Evolutionary conservation across 2,888 invertebrate genomes (phyloP).

Genomic region (Oscheius sp.): DNA sequence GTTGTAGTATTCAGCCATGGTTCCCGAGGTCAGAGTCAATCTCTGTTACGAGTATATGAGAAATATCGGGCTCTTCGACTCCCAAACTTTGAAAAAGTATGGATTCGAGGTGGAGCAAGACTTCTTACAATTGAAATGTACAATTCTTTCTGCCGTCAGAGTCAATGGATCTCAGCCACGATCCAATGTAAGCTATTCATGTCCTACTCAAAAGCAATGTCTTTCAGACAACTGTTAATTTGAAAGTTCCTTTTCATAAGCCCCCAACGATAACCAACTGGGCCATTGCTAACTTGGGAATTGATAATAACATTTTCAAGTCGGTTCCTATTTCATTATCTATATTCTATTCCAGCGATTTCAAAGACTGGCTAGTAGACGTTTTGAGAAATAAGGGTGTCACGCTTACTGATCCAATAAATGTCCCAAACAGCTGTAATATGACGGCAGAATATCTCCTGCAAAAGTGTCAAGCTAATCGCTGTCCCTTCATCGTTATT

Average conservation of each 20-base stretch:
- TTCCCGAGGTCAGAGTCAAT: not conserved
- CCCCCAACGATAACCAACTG: not conserved
- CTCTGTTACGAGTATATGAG: constrained; percentile 11
- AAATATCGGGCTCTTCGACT: not conserved
- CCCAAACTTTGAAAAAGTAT: not conserved
- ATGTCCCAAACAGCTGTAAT: not conserved
- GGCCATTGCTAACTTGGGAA: constrained; percentile 10
- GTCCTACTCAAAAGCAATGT: too few species aligned
- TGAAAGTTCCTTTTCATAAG: not conserved
- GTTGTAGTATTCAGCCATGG: constrained; percentile 13
- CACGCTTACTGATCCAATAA: not conserved
- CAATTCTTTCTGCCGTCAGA: not conserved
- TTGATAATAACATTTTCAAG: not conserved
- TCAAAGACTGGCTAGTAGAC: not conserved
- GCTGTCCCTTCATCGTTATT: not conserved
- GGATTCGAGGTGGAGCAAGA: not conserved
- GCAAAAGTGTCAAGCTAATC: not conserved
- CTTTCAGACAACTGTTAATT: not conserved
- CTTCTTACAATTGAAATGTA: not conserved
- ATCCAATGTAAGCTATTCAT: not conserved
- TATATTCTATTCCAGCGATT: not conserved
- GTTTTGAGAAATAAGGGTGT: not conserved
- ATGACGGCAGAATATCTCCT: not conserved
- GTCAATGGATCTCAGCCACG: not conserved
- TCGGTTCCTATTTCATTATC: not conserved